phyloP scores from a whole-genome alignment of 92 coral and sea anemone genomes.

The Meandrina meandrites region DNA sequence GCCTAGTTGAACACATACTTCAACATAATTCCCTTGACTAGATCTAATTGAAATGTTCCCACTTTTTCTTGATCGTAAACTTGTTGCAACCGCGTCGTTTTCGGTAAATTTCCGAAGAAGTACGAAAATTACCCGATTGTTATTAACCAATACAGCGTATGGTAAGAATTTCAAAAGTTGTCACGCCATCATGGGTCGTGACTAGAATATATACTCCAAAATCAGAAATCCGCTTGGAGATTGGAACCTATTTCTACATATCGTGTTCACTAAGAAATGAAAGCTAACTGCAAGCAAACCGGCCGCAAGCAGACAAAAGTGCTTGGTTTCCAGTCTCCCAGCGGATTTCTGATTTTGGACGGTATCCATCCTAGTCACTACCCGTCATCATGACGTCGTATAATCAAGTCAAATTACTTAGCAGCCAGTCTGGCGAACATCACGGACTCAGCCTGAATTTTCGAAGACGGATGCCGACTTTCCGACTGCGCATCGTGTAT shows the following conservation, averaged over 20 bases:
- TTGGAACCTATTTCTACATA: too few species aligned
- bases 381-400: not conserved
- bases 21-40: not conserved
- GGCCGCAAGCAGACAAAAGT: too few species aligned
- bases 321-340: too few species aligned
- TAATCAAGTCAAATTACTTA: not conserved
- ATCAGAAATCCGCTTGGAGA: too few species aligned
- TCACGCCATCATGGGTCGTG: not conserved
- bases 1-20: not conserved
- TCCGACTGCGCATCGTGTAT: not conserved
- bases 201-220: too few species aligned
- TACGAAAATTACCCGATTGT: not conserved
- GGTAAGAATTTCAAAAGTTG: not conserved
- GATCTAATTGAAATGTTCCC: not conserved
- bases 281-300: too few species aligned
- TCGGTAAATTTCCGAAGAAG: not conserved
- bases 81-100: not conserved
- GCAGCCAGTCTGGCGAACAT: not conserved
- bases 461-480: not conserved
- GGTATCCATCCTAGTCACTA: too few species aligned
- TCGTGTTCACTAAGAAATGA: too few species aligned
- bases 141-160: not conserved
- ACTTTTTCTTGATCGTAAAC: not conserved
- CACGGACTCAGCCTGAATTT: too few species aligned
- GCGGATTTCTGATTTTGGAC: too few species aligned